These are phyloP conservation scores for Lissonota sp. DNA, from an alignment of 2,888 invertebrate genomes.

Conservation along the genomic window DNA sequence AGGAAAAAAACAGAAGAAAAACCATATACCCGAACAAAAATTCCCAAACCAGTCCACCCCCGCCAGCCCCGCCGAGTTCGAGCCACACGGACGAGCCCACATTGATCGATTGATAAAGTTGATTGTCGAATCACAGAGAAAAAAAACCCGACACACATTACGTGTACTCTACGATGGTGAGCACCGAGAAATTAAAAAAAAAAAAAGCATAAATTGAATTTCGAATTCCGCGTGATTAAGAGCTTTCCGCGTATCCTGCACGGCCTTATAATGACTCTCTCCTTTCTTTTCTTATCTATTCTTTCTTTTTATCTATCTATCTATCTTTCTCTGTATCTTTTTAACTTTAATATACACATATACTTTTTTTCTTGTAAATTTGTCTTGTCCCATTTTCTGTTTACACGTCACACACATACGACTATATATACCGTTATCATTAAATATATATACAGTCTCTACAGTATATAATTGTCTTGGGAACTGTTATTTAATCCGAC, in stretches of 20 bases:
- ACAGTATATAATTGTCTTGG: slow-evolving; percentile 57
- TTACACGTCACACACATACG: slow-evolving; percentile 38
- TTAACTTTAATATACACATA: slow-evolving; percentile 41
- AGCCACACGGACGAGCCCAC: slow-evolving; percentile 81
- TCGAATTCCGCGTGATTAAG: slow-evolving; percentile 76
- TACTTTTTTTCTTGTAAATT: slow-evolving; percentile 35
- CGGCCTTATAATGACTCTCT: slow-evolving; percentile 68
- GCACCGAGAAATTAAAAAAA: too few relatives aligned
- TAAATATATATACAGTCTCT: slow-evolving; percentile 46
- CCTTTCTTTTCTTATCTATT: slow-evolving; percentile 51
- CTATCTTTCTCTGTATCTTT: slow-evolving; percentile 55
- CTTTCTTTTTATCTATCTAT: slow-evolving; percentile 61
- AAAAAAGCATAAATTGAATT: slow-evolving; percentile 68
- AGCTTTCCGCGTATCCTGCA: slow-evolving; percentile 71
- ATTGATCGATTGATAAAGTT: slow-evolving; percentile 72
- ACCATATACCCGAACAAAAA: slow-evolving; percentile 65
- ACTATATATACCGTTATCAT: neutral
- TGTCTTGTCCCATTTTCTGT: slow-evolving; percentile 50
- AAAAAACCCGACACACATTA: slow-evolving; percentile 67
- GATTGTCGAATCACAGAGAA: slow-evolving; percentile 72
- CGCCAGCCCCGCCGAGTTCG: slow-evolving; percentile 84
- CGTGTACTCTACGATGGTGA: slow-evolving; percentile 79
- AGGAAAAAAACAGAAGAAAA: slow-evolving; percentile 58
- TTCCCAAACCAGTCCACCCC: slow-evolving; percentile 74
- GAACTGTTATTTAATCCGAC: slow-evolving; percentile 63